Conservation (phyloP, 2,888 invertebrate species). For the Mimas tiliae region DNA sequence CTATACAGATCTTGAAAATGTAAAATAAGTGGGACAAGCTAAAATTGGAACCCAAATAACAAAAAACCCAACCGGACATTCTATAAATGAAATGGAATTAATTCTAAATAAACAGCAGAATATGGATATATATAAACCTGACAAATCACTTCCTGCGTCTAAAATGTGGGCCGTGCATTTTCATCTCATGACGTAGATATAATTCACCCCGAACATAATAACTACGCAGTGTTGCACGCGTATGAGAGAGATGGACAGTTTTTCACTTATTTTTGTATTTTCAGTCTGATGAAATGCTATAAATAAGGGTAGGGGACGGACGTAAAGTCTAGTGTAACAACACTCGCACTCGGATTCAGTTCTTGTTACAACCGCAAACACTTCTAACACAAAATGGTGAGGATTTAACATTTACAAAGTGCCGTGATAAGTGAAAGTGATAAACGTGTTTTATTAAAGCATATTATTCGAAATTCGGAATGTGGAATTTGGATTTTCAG, state of each 20-base stretch:
- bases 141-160: conserved; percentile 52
- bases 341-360: conserved; percentile 84
- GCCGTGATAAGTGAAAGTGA: conserved; percentile 37
- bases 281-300: conserved; percentile 71
- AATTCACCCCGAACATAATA: conserved; percentile 46
- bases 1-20: too few relatives aligned
- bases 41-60: too few relatives aligned
- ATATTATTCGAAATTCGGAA: conserved; percentile 1
- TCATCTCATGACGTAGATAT: conserved; percentile 51
- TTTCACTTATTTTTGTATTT: conserved; percentile 83
- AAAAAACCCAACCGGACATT: not conserved
- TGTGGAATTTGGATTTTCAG: not conserved
- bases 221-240: conserved; percentile 51
- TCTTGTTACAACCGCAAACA: conserved; percentile 78
- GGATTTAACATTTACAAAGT: conserved; percentile 48
- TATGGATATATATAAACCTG: conserved; percentile 54
- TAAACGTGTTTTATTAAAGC: not conserved
- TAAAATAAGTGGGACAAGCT: too few relatives aligned
- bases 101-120: conserved; percentile 43
- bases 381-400: conserved; percentile 75
- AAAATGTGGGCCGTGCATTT: conserved; percentile 54
- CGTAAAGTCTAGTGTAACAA: conserved; percentile 80
- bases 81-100: conserved; percentile 38
- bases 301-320: conserved; percentile 78
- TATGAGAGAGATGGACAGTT: conserved; percentile 64